Percentiles rank a stretch among this genome's conserved stretches.
These are phyloP conservation scores for Phymorhynchus buccinoides DNA, from an alignment of 1,140 invertebrate genomes.

Conservation along the genomic window DNA sequence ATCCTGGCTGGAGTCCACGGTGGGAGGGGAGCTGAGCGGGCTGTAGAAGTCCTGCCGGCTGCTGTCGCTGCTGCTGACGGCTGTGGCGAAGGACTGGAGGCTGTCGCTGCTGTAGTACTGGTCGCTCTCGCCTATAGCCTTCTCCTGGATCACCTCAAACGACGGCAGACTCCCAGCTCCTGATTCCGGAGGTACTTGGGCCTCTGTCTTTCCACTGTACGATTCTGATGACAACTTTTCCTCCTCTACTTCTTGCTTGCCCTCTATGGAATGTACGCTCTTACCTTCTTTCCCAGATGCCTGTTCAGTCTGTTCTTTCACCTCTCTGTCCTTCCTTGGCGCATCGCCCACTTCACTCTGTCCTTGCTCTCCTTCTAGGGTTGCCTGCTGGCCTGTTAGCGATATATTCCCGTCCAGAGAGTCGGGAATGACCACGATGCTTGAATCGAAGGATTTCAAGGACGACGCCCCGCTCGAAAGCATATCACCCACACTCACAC, in stretches of 20 bases:
- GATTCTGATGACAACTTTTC: not conserved
- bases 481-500: not conserved
- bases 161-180: constrained; percentile 6
- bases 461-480: not conserved
- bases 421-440: not conserved
- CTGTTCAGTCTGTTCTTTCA: not conserved
- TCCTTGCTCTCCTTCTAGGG: not conserved
- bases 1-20: not conserved
- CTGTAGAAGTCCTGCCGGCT: constrained; percentile 32
- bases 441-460: not conserved
- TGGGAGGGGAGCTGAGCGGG: constrained; percentile 10
- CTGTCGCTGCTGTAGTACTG: constrained; percentile 23
- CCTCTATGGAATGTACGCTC: not conserved
- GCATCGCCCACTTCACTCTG: not conserved
- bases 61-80: not conserved
- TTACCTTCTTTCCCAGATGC: not conserved
- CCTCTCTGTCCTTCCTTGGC: too few relatives aligned
- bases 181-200: not conserved
- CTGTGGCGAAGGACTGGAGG: constrained; percentile 11
- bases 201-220: not conserved
- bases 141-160: not conserved
- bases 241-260: not conserved
- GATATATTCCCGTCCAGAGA: not conserved
- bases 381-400: not conserved
- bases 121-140: not conserved